These are phyloP conservation scores for Clavelina lepadiformis DNA, from an alignment of 23 tunicate genomes.

Conservation along the genomic window DNA sequence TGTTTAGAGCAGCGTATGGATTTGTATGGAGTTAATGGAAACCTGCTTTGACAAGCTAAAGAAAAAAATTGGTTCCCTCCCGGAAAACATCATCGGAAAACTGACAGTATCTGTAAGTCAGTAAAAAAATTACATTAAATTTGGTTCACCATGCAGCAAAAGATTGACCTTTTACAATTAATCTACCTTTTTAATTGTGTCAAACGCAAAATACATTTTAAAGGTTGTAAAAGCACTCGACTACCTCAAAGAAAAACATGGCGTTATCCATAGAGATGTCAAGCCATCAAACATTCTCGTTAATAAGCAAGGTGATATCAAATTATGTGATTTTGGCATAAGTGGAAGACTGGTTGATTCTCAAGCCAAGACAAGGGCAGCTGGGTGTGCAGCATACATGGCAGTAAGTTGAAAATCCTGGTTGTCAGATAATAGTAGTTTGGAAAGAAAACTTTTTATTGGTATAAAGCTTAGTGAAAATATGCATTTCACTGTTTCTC, in stretches of 20 bases:
- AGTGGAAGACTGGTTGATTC: constrained; percentile 90
- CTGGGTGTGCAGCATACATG: constrained; percentile 95
- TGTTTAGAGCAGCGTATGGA: constrained; percentile 83
- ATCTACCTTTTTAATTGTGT: background rate
- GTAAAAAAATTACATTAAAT: too few relatives aligned
- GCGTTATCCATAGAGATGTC: constrained; percentile 89
- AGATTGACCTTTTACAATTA: too few relatives aligned
- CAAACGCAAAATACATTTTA: background rate
- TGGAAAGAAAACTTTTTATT: too few relatives aligned
- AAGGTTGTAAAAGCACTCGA: constrained; percentile 87
- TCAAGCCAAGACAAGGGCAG: constrained; percentile 86
- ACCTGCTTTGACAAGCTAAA: constrained; percentile 91
- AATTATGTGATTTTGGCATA: constrained; percentile 90
- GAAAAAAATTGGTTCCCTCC: constrained; percentile 72
- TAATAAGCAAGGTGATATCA: constrained; percentile 44
- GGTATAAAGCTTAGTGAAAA: too few relatives aligned
- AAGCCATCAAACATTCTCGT: constrained; percentile 93
- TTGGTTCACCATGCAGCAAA: too few relatives aligned
- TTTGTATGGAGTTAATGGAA: constrained; percentile 95
- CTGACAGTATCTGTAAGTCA: constrained; percentile 81
- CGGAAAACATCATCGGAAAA: constrained; percentile 78
- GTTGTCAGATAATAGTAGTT: too few relatives aligned
- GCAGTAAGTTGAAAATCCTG: too few relatives aligned
- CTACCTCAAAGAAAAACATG: constrained; percentile 88
- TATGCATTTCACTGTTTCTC: too few relatives aligned